phyloP scores from a whole-genome alignment of 2,797 vertebrate genomes.

The Pangasius larnaudii region DNA sequence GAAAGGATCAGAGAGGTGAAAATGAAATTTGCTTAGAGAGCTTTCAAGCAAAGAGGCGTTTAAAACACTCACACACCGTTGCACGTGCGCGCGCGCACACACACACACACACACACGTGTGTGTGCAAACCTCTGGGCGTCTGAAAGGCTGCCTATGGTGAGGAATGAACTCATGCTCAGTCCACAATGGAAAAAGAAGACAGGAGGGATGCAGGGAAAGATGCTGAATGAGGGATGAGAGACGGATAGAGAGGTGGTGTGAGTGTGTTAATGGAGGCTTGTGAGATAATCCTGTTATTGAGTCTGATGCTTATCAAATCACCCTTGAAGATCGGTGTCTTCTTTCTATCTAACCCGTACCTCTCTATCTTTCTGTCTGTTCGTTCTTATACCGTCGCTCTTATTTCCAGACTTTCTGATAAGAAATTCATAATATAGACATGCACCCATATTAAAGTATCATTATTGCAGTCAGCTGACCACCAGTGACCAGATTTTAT shows the following conservation, averaged over 20 bases:
- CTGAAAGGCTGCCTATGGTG: slow-evolving; percentile 68
- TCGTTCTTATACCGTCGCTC: slow-evolving; percentile 31
- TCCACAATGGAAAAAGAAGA: slow-evolving; percentile 73
- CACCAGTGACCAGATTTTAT: background rate
- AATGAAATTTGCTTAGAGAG: slow-evolving; percentile 96
- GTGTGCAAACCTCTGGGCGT: slow-evolving; percentile 87
- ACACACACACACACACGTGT: slow-evolving; percentile 46
- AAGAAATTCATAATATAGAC: background rate
- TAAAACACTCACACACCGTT: slow-evolving; percentile 68
- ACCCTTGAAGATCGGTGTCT: slow-evolving; percentile 43
- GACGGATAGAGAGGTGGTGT: slow-evolving; percentile 51
- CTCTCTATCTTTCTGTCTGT: slow-evolving; percentile 46
- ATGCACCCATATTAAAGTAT: too few species aligned
- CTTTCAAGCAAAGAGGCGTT: slow-evolving; percentile 95
- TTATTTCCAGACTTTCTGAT: background rate
- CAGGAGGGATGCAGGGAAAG: slow-evolving; percentile 54
- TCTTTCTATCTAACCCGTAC: slow-evolving; percentile 32
- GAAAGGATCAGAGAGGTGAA: slow-evolving; percentile 93
- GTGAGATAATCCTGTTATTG: slow-evolving; percentile 64
- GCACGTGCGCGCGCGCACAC: slow-evolving; percentile 9
- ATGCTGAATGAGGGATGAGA: slow-evolving; percentile 64
- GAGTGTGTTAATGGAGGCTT: slow-evolving; percentile 73
- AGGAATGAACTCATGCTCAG: slow-evolving; percentile 79
- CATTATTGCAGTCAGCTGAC: background rate
- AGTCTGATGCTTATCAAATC: slow-evolving; percentile 32